Conservation (phyloP, 2,113 vertebrate species). For the Rhegmatorhina hoffmannsi region DNA sequence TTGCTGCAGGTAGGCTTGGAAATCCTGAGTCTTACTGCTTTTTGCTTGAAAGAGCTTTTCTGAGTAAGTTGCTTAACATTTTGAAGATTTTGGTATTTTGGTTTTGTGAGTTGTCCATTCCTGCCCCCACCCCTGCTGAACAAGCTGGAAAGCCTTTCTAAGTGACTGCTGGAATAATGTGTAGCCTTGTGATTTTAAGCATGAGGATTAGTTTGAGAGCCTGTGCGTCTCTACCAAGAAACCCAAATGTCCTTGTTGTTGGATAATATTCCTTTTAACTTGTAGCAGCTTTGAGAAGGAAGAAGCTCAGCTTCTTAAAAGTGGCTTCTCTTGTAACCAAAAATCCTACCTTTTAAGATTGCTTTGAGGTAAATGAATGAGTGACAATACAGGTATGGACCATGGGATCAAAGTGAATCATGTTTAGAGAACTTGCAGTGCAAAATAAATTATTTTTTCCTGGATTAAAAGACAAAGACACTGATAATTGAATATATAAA, state of each 20-base stretch:
- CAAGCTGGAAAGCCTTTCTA: neutral
- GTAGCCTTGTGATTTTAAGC: neutral
- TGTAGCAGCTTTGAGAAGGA: neutral
- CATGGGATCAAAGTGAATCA: neutral
- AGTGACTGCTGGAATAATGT: neutral
- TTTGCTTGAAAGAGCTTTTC: neutral
- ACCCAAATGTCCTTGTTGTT: neutral
- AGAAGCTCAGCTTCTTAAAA: neutral
- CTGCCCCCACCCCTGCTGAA: neutral
- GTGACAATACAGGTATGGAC: neutral
- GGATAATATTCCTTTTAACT: neutral
- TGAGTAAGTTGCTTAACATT: neutral
- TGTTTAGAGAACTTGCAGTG: neutral
- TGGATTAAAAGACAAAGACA: neutral
- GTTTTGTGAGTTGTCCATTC: neutral
- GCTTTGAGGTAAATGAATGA: neutral
- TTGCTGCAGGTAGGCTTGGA: neutral
- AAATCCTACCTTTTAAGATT: neutral
- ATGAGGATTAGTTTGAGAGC: neutral
- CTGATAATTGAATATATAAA: neutral
- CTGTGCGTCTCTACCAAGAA: neutral
- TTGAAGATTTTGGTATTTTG: neutral
- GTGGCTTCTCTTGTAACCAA: neutral
- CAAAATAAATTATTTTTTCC: neutral
- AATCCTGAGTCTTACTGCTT: neutral